phyloP scores from a whole-genome alignment of 2,113 vertebrate species.

The Rallus limicola region DNA sequence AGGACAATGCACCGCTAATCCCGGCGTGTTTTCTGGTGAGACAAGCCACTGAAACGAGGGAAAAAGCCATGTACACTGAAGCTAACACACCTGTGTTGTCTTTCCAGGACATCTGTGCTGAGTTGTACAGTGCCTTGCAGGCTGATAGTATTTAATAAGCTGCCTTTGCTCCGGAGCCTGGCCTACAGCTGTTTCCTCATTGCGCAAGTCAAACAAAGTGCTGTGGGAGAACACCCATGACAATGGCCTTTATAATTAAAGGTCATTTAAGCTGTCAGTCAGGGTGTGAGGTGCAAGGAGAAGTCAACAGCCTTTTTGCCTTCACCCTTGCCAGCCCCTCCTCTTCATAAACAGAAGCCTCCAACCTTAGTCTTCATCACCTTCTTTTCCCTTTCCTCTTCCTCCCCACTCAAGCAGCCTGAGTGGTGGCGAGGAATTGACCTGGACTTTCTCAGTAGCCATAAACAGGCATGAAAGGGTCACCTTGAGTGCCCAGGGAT shows the following conservation, averaged over 20 bases:
- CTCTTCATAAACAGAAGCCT: neutral
- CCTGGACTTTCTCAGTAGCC: neutral
- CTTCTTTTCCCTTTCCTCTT: neutral
- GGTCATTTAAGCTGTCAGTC: neutral
- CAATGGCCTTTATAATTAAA: slow-evolving; percentile 14
- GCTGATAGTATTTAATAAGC: neutral
- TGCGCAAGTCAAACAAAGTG: neutral
- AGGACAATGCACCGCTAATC: neutral
- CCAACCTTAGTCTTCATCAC: neutral
- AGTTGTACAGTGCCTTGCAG: neutral
- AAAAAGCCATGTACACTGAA: neutral
- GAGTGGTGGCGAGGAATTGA: neutral
- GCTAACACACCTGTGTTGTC: neutral
- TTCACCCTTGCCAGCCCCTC: neutral
- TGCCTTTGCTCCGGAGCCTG: neutral
- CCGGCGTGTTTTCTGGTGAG: neutral
- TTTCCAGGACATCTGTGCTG: neutral
- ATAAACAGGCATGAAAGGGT: neutral
- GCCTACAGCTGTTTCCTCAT: neutral
- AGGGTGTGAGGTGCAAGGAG: neutral
- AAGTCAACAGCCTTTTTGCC: neutral
- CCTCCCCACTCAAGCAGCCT: neutral
- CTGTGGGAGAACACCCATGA: neutral
- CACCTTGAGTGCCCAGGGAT: neutral
- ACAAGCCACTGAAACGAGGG: neutral